Evolutionary conservation across 2,888 invertebrate species (phyloP), one percentile per base, ranked within the genome.

Genomic region (Eupithecia dodoneata): DNA sequence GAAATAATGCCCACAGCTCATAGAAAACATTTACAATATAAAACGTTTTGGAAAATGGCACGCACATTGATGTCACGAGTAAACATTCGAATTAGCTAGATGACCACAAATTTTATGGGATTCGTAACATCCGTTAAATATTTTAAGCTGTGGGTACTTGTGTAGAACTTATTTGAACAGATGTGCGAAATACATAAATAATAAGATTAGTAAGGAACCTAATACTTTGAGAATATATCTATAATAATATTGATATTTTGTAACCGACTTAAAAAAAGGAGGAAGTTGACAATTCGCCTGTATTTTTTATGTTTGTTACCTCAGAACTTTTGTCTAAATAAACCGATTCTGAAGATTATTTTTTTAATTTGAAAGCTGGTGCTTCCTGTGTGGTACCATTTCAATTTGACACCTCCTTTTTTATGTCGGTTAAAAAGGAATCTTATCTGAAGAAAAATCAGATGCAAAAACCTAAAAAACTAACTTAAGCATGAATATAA

Each of bases 1-100:
- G 15, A 42, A 66, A 66, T 42, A 44, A 3, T 12, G 42, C 13
- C 42, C 6, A 67, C 30, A 15, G 30, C 18, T 41, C 67, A 42
- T 44, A 9, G 13, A 13, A 65, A 18, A 59, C 9, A 47, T 71
- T 59, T 72, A 65, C 63, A 47, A 42, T 44, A 9, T 5, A 13
- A 65, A 18, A 59, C 9, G 59, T 71, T 59, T 72, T 76, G 85
- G 85, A 85, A 86, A 86, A 83, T 83, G 79, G 76, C 63, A 70
- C 82, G 78, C 74, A 71, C 70, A 86, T 83, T 76, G 85, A 67
- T 88, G 87, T 84, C 85, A 81, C 77, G 52, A 65, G 79, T 84
- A 79, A 84, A 84, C 83, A 78, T 67, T 79, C 79, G 77, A 81
- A 81, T 79, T 81, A 76, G 80, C 80, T 81, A 83, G 82, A 83